Evolutionary conservation across 2,888 invertebrate species (phyloP).

Genomic region (Hirudinaria manillensis): DNA sequence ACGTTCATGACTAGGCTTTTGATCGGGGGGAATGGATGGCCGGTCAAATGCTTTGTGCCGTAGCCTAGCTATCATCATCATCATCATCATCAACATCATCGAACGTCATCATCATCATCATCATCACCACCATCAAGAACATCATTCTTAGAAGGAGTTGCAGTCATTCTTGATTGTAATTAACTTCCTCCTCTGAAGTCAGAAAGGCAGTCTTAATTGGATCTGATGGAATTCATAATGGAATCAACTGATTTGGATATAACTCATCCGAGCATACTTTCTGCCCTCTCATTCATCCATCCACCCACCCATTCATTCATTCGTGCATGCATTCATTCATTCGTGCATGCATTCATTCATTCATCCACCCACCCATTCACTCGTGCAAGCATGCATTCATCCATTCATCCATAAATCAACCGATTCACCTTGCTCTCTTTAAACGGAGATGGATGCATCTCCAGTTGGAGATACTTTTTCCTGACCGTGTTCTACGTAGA

Average conservation of each 20-base stretch:
- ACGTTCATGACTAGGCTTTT: too few species aligned
- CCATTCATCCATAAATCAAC: neutral
- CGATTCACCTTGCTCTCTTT: too few species aligned
- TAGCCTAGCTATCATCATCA: neutral
- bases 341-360: neutral
- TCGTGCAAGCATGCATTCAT: neutral
- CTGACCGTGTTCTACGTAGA: too few species aligned
- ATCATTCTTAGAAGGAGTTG: neutral
- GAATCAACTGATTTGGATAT: neutral
- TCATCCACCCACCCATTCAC: neutral
- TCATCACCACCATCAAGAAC: constrained; percentile 21
- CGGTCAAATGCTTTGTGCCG: too few species aligned
- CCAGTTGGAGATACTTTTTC: too few species aligned
- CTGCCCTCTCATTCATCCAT: neutral
- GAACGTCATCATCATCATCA: constrained; percentile 18
- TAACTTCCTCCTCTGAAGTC: neutral
- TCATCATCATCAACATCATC: constrained; percentile 21
- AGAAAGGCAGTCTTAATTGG: neutral
- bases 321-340: neutral
- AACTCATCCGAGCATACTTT: neutral
- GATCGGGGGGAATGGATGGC: too few species aligned
- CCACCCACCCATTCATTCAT: too few species aligned
- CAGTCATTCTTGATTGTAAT: neutral
- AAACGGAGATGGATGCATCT: too few species aligned
- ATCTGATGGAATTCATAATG: too few species aligned